Evolutionary conservation across 1,140 invertebrate genomes (phyloP).

Genomic region (silkworm (Bombyx mori)): ASM3026992v2 NC_085132.1:7233001-7233500

Average conservation of each 20-base stretch:
- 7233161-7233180: constrained; percentile 10
- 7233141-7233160: constrained; percentile 14
- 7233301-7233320: constrained; percentile 27
- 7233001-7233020: constrained; percentile 27
- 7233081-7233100: constrained; percentile 53
- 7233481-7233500: too few species aligned
- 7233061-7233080: constrained; percentile 49
- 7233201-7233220: constrained; percentile 19
- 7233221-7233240: constrained; percentile 9
- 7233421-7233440: constrained; percentile 1
- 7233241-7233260: constrained; percentile 9
- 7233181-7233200: constrained; percentile 31
- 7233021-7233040: constrained; percentile 34
- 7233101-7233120: constrained; percentile 31
- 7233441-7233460: too few species aligned
- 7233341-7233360: constrained; percentile 62
- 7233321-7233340: constrained; percentile 38
- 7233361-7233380: constrained; percentile 49
- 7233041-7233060: constrained; percentile 19
- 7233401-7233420: constrained; percentile 40
- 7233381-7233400: constrained; percentile 64
- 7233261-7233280: not conserved
- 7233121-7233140: constrained; percentile 25
- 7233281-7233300: not conserved
- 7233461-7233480: too few species aligned